Evolutionary conservation across 2,888 invertebrate genomes (phyloP).

Genomic region (Teinopalpus imperialis): DNA sequence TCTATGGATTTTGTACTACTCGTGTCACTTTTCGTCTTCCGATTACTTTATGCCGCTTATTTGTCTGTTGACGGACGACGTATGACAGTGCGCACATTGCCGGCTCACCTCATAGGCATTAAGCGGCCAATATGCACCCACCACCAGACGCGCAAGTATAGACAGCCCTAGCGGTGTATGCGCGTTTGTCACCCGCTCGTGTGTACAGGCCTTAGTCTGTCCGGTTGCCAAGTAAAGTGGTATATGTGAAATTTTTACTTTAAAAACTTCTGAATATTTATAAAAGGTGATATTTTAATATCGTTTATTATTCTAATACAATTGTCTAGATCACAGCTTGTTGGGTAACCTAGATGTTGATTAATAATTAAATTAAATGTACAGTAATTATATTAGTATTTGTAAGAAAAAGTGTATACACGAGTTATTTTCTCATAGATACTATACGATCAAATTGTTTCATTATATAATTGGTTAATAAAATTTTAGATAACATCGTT

Average conservation of each 20-base stretch:
- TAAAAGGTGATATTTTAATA: neutral
- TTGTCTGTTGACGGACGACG: too few relatives aligned
- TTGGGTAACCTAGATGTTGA: too few relatives aligned
- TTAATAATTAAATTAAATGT: too few relatives aligned
- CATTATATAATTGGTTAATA: too few relatives aligned
- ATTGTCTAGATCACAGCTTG: neutral
- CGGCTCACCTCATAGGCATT: slow-evolving; percentile 55
- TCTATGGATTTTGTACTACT: too few relatives aligned
- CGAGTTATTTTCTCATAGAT: too few relatives aligned
- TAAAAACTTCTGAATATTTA: neutral
- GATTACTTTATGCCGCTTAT: too few relatives aligned
- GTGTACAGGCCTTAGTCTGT: slow-evolving; percentile 50
- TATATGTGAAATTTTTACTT: slow-evolving; percentile 36
- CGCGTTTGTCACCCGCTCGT: slow-evolving; percentile 43
- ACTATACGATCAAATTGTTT: too few relatives aligned
- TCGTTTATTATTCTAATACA: slow-evolving; percentile 1
- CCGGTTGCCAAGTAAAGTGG: slow-evolving; percentile 40
- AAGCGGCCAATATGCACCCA: slow-evolving; percentile 72
- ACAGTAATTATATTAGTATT: too few relatives aligned
- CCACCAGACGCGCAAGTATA: slow-evolving; percentile 33
- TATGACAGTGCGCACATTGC: slow-evolving; percentile 41
- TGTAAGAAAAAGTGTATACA: too few relatives aligned
- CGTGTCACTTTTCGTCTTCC: neutral
- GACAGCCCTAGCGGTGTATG: slow-evolving; percentile 40
- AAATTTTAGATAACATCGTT: too few relatives aligned